These are phyloP conservation scores for Idaea aversata DNA, from an alignment of 2,888 invertebrate genomes.

Conservation along the genomic window DNA sequence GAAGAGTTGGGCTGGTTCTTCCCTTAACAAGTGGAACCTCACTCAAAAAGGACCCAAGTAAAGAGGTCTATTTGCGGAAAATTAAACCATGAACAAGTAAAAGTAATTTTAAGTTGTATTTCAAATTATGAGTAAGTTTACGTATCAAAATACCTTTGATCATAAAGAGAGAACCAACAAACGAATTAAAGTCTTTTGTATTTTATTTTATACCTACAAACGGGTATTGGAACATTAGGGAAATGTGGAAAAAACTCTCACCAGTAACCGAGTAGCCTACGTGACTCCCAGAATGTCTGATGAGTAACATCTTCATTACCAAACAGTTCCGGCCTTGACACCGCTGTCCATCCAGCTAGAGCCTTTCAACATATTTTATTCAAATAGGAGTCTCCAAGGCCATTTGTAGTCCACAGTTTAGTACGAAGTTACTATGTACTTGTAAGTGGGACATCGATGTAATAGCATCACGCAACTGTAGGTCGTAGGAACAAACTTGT, in stretches of 20 bases:
- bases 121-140: no score
- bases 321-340: conserved; percentile 53
- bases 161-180: no score
- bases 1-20: no score
- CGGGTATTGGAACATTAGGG: no score
- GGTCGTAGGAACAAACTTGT: conserved; percentile 33
- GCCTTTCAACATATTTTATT: conserved; percentile 23
- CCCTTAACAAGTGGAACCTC: no score
- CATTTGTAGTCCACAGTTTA: conserved; percentile 34
- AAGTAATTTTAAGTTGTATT: no score
- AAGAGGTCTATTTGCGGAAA: no score
- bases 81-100: no score
- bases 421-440: background rate
- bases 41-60: no score
- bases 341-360: conserved; percentile 34
- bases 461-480: conserved; percentile 50
- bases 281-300: background rate
- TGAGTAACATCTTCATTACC: conserved; percentile 14
- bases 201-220: no score
- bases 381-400: conserved; percentile 44
- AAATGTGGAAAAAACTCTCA: background rate
- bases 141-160: no score
- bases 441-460: conserved; percentile 57
- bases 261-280: background rate
- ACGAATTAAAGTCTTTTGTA: no score